A percentile compares a stretch with the other conserved stretches of the same genome.
phyloP scores from a whole-genome alignment of 2,888 invertebrate species.

The Drosophila basisetae region DNA sequence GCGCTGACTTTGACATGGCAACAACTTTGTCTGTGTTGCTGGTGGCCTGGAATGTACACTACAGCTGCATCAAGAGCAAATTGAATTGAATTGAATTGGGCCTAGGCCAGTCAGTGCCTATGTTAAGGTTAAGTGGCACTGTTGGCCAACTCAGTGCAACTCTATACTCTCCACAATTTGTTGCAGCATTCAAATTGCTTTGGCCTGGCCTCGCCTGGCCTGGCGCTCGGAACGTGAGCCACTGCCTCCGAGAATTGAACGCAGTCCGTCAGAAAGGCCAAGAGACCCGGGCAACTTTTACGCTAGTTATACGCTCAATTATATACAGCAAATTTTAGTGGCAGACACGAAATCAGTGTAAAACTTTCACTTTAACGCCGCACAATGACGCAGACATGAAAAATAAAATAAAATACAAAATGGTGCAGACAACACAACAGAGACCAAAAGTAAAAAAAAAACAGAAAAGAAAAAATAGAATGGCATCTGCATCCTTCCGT shows the following conservation, averaged over 20 bases:
- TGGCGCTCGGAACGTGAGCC: slow-evolving; percentile 14
- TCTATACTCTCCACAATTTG: slow-evolving; percentile 49
- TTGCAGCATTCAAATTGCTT: slow-evolving; percentile 45
- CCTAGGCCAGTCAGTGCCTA: slow-evolving; percentile 26
- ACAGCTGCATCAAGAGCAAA: slow-evolving; percentile 39
- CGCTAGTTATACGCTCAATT: slow-evolving; percentile 64
- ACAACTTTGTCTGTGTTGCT: slow-evolving; percentile 60
- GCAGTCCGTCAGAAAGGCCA: slow-evolving; percentile 12
- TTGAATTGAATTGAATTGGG: slow-evolving; percentile 35
- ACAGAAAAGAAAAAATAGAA: slow-evolving; percentile 9
- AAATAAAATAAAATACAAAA: slow-evolving; percentile 34
- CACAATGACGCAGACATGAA: slow-evolving; percentile 59
- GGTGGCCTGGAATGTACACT: slow-evolving; percentile 63
- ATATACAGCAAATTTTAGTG: slow-evolving; percentile 46
- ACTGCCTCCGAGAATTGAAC: slow-evolving; percentile 1
- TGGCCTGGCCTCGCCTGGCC: slow-evolving; percentile 15
- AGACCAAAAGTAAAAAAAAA: slow-evolving; percentile 14
- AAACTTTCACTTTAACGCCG: slow-evolving; percentile 68
- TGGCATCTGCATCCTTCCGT: slow-evolving; percentile 66
- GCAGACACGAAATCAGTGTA: slow-evolving; percentile 28
- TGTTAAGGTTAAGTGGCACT: slow-evolving; percentile 73
- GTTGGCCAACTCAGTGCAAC: slow-evolving; percentile 40
- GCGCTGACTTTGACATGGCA: slow-evolving; percentile 65
- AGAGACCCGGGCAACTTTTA: slow-evolving; percentile 13
- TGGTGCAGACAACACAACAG: slow-evolving; percentile 48